Conservation (phyloP, 1,140 invertebrate species). For the Uloborus diversus region DNA sequence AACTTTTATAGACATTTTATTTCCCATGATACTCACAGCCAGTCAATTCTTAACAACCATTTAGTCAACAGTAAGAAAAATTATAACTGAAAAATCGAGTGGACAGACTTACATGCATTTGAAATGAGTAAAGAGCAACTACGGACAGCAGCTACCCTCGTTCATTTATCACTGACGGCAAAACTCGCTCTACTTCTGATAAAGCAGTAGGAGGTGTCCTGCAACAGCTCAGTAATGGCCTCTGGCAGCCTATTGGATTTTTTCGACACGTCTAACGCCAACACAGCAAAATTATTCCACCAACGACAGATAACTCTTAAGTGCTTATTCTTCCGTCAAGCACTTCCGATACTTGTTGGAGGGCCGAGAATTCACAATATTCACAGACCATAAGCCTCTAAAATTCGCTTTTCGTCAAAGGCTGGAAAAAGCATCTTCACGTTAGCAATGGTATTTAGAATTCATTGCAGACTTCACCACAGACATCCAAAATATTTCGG, state of each 20-base stretch:
- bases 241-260: too few species aligned
- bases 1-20: conserved; percentile 10
- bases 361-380: too few species aligned
- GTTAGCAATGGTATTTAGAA: too few species aligned
- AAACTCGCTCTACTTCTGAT: conserved; percentile 41
- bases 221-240: conserved; percentile 32
- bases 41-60: not conserved
- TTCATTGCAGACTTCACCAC: too few species aligned
- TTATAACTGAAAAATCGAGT: conserved; percentile 16
- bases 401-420: conserved; percentile 59
- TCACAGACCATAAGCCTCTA: conserved; percentile 62
- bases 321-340: too few species aligned
- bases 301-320: conserved; percentile 60
- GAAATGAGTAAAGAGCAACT: conserved; percentile 63
- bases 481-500: too few species aligned
- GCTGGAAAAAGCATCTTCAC: too few species aligned
- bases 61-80: too few species aligned
- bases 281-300: conserved; percentile 48
- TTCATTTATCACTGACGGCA: conserved; percentile 1
- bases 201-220: conserved; percentile 37
- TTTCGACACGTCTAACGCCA: conserved; percentile 30
- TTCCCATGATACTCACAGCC: not conserved
- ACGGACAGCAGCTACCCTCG: conserved; percentile 18
- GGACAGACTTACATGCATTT: conserved; percentile 62
- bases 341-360: too few species aligned